Evolutionary conservation across 64 coral and sea anemone species (phyloP).

Genomic region (Montipora capricornis): DNA sequence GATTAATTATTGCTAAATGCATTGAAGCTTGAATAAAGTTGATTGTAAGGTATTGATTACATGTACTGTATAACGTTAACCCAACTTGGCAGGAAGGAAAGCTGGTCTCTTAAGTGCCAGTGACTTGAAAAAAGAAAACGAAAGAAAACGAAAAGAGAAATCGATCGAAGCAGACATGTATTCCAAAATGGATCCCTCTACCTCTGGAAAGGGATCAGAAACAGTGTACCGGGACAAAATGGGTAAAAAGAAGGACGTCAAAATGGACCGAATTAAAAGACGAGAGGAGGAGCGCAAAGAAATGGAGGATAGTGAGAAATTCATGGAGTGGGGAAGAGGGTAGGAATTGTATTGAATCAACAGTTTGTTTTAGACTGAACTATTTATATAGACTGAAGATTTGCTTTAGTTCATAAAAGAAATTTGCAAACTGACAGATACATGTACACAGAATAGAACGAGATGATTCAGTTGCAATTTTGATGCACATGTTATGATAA

Average conservation of each 20-base stretch:
- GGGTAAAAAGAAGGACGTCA: constrained; percentile 80
- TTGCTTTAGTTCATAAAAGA: too few species aligned
- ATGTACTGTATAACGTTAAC: background rate
- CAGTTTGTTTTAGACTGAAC: too few species aligned
- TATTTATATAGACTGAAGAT: too few species aligned
- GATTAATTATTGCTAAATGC: too few species aligned
- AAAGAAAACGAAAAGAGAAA: constrained; percentile 49
- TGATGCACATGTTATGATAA: too few species aligned
- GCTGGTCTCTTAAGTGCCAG: constrained; percentile 85
- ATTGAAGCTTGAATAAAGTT: too few species aligned
- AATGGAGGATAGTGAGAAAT: constrained; percentile 90
- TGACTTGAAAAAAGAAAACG: constrained; percentile 83
- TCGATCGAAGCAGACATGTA: constrained; percentile 88
- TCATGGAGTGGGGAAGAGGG: constrained; percentile 94
- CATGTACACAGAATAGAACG: too few species aligned
- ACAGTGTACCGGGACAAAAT: constrained; percentile 94
- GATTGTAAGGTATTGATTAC: background rate
- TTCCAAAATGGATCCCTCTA: constrained; percentile 74
- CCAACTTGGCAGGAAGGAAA: constrained; percentile 49
- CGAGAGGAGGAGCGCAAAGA: constrained; percentile 84
- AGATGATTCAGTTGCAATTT: too few species aligned
- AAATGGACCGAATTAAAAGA: constrained; percentile 47
- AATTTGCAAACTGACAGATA: too few species aligned
- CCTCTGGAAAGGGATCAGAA: constrained; percentile 82
- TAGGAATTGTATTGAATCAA: constrained; percentile 5